A percentile compares a stretch with the other conserved stretches of the same genome.
These are phyloP conservation scores for Magallana nippona DNA, from an alignment of 2,888 invertebrate species.

Conservation along the genomic window DNA sequence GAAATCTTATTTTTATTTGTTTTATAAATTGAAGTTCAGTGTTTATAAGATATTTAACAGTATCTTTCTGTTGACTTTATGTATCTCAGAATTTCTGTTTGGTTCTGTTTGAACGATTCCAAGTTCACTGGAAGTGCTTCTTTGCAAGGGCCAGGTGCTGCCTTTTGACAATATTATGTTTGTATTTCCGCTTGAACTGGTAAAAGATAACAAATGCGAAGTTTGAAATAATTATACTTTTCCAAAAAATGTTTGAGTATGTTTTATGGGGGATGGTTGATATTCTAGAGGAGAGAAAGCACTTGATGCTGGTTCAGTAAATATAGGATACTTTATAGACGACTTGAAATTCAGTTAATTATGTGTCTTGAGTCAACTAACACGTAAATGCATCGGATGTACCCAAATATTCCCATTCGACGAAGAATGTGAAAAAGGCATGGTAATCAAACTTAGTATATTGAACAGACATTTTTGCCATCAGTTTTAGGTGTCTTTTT, in stretches of 20 bases:
- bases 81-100: background rate
- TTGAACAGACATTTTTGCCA: constrained; percentile 8
- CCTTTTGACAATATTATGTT: constrained; percentile 9
- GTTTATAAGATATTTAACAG: no score
- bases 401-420: background rate
- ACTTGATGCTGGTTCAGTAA: background rate
- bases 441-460: background rate
- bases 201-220: background rate
- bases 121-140: background rate
- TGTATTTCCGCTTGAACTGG: background rate
- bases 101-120: background rate
- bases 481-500: constrained; percentile 1
- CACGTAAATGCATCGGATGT: background rate
- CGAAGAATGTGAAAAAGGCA: constrained; percentile 3
- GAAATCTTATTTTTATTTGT: no score
- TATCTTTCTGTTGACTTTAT: background rate
- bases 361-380: background rate
- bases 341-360: background rate
- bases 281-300: background rate
- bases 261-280: background rate
- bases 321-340: constrained; percentile 12
- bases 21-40: no score
- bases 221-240: background rate
- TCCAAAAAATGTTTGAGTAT: background rate
- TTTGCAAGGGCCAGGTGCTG: background rate